phyloP scores from a whole-genome alignment of 2,113 vertebrate species.

The Aleadryas rufinucha region DNA sequence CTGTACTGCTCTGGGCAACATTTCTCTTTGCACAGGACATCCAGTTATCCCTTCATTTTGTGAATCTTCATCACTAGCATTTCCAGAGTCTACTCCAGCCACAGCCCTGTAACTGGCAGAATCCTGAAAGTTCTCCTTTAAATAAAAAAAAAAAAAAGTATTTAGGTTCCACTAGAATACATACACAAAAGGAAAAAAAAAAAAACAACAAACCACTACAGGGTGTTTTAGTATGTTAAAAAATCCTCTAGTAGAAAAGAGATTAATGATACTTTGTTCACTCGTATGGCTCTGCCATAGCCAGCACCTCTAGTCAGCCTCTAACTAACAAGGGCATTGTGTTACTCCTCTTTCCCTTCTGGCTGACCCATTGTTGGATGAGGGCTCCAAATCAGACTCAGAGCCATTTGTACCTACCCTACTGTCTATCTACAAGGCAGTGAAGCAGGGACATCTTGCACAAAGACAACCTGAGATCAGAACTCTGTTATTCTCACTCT shows the following conservation, averaged over 20 bases:
- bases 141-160: not conserved
- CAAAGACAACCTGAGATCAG: not conserved
- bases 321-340: not conserved
- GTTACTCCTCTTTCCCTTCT: not conserved
- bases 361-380: not conserved
- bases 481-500: not conserved
- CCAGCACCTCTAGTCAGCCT: not conserved
- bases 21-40: slow-evolving; percentile 31
- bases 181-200: not conserved
- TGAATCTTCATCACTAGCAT: slow-evolving; percentile 77
- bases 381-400: not conserved
- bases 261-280: not conserved
- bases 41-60: slow-evolving; percentile 70
- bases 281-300: not conserved
- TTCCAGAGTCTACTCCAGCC: slow-evolving; percentile 80
- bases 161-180: not conserved
- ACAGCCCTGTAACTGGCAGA: slow-evolving; percentile 68
- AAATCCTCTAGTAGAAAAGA: not conserved
- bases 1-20: slow-evolving; percentile 60
- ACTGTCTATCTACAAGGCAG: not conserved
- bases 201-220: not conserved
- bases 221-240: not conserved
- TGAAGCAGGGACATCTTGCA: not conserved
- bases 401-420: not conserved
- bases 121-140: slow-evolving; percentile 75